Percentiles rank a stretch among this genome's conserved stretches.
Conservation (phyloP, 2,888 invertebrate genomes). For the Oxycera nigricornis region DNA sequence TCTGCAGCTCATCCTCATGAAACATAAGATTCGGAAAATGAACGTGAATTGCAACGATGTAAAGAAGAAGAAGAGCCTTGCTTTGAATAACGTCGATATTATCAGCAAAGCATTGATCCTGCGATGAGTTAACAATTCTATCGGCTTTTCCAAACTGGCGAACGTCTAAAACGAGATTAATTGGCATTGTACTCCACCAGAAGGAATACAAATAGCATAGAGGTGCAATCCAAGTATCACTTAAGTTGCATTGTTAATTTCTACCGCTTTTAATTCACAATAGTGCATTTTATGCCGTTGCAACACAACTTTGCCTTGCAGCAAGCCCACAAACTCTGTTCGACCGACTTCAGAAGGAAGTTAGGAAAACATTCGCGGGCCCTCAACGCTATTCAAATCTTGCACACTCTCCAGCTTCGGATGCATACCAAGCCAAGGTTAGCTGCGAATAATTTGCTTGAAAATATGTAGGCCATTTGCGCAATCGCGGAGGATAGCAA, state of each 20-base stretch:
- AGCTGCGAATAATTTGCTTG: slow-evolving; percentile 13
- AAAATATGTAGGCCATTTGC: slow-evolving; percentile 9
- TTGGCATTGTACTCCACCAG: neutral
- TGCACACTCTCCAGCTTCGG: neutral
- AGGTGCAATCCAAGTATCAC: neutral
- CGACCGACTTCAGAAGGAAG: slow-evolving; percentile 12
- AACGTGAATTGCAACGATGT: neutral
- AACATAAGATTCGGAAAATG: neutral
- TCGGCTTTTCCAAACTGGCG: neutral
- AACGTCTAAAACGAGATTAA: slow-evolving; percentile 1
- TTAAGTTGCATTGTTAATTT: slow-evolving; percentile 34
- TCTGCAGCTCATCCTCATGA: no score
- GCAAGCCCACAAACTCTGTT: neutral
- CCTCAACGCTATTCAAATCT: slow-evolving; percentile 12
- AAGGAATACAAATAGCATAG: neutral
- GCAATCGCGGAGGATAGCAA: neutral
- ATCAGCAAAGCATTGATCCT: neutral
- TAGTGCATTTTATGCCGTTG: slow-evolving; percentile 29
- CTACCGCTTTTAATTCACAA: slow-evolving; percentile 4
- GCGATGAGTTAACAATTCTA: neutral
- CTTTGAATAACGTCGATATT: neutral
- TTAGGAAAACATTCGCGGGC: slow-evolving; percentile 3
- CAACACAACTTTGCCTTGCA: neutral
- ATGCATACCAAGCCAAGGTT: slow-evolving; percentile 6
- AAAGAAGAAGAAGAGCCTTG: neutral